Percentiles rank a stretch among this genome's conserved stretches.
These are phyloP conservation scores for Opisthocomus hoazin DNA, from an alignment of 2,113 vertebrate species.

Conservation along the genomic window DNA sequence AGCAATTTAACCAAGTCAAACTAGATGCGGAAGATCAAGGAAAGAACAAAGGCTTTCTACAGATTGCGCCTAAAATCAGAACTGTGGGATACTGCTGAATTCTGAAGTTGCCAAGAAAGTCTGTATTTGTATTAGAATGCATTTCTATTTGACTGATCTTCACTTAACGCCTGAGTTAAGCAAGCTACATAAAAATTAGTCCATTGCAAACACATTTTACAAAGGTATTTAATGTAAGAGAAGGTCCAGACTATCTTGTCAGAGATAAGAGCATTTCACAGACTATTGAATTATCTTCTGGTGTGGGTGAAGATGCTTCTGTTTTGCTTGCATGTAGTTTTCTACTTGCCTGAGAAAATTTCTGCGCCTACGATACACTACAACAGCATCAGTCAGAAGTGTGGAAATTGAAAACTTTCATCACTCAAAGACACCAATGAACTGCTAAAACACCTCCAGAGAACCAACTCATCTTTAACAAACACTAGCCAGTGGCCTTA, in stretches of 20 bases:
- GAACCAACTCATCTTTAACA: not conserved
- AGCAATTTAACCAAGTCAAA: not conserved
- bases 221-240: not conserved
- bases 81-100: not conserved
- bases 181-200: not conserved
- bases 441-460: not conserved
- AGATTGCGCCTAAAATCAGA: not conserved
- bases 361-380: not conserved
- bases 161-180: not conserved
- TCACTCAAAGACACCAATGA: not conserved
- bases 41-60: not conserved
- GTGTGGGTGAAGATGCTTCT: not conserved
- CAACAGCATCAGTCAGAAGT: not conserved
- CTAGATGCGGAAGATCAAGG: not conserved
- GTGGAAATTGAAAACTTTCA: not conserved
- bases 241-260: not conserved
- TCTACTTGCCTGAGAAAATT: not conserved
- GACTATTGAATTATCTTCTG: not conserved
- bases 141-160: not conserved
- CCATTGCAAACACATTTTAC: not conserved
- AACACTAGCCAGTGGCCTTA: not conserved
- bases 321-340: not conserved
- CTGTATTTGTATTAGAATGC: not conserved
- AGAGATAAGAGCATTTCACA: not conserved
- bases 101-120: not conserved